Evolutionary conservation across 2,797 vertebrate species (phyloP).

Genomic region (Tamandua tetradactyla): DNA sequence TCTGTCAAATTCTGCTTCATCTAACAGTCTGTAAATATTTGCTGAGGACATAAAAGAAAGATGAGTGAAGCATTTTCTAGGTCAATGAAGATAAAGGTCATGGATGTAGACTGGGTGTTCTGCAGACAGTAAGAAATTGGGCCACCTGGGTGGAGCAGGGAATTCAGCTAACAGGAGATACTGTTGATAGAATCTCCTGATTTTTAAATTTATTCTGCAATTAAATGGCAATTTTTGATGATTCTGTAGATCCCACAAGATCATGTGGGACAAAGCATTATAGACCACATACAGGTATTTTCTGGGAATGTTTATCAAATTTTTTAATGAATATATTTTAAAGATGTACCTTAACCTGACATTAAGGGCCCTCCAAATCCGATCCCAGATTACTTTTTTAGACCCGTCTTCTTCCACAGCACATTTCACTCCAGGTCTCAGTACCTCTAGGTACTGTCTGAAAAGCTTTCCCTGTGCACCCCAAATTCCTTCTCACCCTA

Average conservation of each 20-base stretch:
- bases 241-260: background rate
- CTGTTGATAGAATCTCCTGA: background rate
- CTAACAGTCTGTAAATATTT: conserved; percentile 5
- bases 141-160: background rate
- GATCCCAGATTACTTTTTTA: background rate
- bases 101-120: background rate
- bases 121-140: background rate
- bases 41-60: background rate
- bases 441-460: background rate
- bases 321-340: background rate
- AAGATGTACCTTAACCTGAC: background rate
- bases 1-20: background rate
- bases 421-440: background rate
- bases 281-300: background rate
- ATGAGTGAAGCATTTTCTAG: background rate
- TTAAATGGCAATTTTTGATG: background rate
- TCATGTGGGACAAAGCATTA: background rate
- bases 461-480: too few relatives aligned
- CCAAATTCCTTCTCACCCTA: background rate
- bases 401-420: background rate
- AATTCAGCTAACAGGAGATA: background rate
- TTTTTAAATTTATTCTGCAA: background rate
- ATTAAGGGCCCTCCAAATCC: background rate
- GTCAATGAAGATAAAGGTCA: background rate
- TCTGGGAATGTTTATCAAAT: background rate